A percentile compares a stretch with the other conserved stretches of the same genome.
Evolutionary conservation across 2,888 invertebrate genomes (phyloP).

Genomic region (Lampropteryx suffumata): DNA sequence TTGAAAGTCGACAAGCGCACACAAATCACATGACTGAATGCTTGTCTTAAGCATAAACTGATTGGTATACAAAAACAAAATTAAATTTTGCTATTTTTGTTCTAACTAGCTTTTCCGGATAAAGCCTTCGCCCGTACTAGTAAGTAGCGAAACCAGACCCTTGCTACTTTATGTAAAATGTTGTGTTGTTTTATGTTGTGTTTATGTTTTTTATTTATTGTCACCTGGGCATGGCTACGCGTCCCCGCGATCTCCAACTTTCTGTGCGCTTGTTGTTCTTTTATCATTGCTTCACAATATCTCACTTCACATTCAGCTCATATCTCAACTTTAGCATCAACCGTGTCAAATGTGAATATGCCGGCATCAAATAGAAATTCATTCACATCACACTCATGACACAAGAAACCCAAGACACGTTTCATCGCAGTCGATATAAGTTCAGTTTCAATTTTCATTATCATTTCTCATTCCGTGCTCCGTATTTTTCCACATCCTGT

Average conservation of each 20-base stretch:
- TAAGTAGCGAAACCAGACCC: slow-evolving; percentile 88
- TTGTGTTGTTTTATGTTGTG: slow-evolving; percentile 49
- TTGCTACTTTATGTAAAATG: slow-evolving; percentile 71
- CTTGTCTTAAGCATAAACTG: slow-evolving; percentile 61
- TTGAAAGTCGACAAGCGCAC: slow-evolving; percentile 79
- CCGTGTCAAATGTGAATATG: slow-evolving; percentile 5
- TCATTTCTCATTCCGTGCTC: slow-evolving; percentile 21
- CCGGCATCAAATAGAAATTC: slow-evolving; percentile 10
- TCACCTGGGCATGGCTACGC: slow-evolving; percentile 79
- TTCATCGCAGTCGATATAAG: slow-evolving; percentile 24
- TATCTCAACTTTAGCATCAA: slow-evolving; percentile 3
- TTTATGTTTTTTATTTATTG: slow-evolving; percentile 46
- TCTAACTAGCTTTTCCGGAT: slow-evolving; percentile 97
- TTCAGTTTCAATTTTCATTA: slow-evolving; percentile 21
- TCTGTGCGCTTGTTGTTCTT: slow-evolving; percentile 83
- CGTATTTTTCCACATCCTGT: slow-evolving; percentile 25
- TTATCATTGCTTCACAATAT: slow-evolving; percentile 59
- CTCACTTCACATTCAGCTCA: slow-evolving; percentile 34
- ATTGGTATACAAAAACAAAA: slow-evolving; percentile 61
- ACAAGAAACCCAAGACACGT: slow-evolving; percentile 14
- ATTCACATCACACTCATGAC: slow-evolving; percentile 8
- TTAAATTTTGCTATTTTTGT: slow-evolving; percentile 66
- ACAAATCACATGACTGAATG: slow-evolving; percentile 56
- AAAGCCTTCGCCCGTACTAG: slow-evolving; percentile 98
- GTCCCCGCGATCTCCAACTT: slow-evolving; percentile 67